A percentile compares a stretch with the other conserved stretches of the same genome.
Evolutionary conservation across 2,113 vertebrate genomes (phyloP).

Genomic region (Canis aureus): DNA sequence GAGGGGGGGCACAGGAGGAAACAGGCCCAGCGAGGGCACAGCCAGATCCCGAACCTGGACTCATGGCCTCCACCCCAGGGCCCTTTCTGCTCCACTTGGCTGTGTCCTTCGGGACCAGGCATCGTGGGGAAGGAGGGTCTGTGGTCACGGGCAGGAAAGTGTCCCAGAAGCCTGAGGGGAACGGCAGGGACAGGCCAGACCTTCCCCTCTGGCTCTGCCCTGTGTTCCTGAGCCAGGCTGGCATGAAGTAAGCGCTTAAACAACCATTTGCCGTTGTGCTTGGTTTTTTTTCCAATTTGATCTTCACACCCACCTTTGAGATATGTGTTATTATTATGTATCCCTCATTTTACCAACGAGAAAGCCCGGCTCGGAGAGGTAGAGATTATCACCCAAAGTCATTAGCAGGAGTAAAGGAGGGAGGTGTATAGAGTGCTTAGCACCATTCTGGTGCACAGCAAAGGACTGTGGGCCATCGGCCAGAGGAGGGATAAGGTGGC

Average conservation of each 20-base stretch:
- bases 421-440: fast-evolving
- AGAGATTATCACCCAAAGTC: neutral
- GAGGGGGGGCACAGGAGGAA: neutral
- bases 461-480: neutral
- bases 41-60: neutral
- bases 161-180: neutral
- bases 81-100: neutral
- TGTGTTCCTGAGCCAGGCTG: neutral
- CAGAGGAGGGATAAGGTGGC: neutral
- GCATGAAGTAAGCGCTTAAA: neutral
- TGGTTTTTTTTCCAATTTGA: neutral
- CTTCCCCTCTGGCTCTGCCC: no score
- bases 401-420: neutral
- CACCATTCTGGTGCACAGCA: neutral
- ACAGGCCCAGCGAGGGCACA: neutral
- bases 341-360: neutral
- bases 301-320: neutral
- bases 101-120: neutral
- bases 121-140: neutral
- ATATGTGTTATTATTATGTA: neutral
- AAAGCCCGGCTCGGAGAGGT: neutral
- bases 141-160: neutral
- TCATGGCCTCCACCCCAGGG: neutral
- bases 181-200: neutral
- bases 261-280: neutral